phyloP scores from a whole-genome alignment of 2,113 vertebrate species.

The Parotia lawesii region DNA sequence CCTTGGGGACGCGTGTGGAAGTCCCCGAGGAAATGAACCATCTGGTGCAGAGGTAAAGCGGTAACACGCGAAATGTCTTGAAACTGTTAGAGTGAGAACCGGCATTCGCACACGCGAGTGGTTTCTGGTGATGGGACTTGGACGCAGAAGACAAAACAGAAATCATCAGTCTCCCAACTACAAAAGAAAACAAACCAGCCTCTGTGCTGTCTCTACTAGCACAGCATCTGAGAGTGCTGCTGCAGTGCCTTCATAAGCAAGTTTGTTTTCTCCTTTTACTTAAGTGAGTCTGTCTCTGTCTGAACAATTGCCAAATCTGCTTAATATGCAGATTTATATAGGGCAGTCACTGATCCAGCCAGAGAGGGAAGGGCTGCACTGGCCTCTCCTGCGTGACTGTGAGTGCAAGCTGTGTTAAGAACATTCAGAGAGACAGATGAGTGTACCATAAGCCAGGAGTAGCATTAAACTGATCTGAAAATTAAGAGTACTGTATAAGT shows the following conservation, averaged over 20 bases:
- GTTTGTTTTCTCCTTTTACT: slow-evolving; percentile 26
- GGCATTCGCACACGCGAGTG: background rate
- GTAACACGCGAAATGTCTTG: background rate
- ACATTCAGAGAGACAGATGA: background rate
- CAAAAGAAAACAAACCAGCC: background rate
- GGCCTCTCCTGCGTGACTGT: background rate
- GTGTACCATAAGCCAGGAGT: background rate
- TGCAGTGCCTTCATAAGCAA: slow-evolving; percentile 5
- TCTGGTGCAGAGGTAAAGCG: background rate
- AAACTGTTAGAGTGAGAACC: background rate
- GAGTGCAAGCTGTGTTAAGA: background rate
- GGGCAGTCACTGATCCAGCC: slow-evolving; percentile 21
- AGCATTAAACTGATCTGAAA: slow-evolving; percentile 20
- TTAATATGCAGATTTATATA: slow-evolving; percentile 54
- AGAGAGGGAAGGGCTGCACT: background rate
- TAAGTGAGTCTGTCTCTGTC: background rate
- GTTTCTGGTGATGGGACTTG: background rate
- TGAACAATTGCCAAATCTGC: slow-evolving; percentile 45
- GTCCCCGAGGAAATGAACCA: background rate
- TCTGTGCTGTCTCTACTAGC: background rate
- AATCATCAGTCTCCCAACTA: background rate
- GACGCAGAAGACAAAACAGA: background rate
- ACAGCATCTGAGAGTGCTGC: background rate
- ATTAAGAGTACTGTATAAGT: background rate
- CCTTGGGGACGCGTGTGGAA: background rate